phyloP scores from a whole-genome alignment of 2,113 vertebrate species.

The Oxyruncus cristatus region DNA sequence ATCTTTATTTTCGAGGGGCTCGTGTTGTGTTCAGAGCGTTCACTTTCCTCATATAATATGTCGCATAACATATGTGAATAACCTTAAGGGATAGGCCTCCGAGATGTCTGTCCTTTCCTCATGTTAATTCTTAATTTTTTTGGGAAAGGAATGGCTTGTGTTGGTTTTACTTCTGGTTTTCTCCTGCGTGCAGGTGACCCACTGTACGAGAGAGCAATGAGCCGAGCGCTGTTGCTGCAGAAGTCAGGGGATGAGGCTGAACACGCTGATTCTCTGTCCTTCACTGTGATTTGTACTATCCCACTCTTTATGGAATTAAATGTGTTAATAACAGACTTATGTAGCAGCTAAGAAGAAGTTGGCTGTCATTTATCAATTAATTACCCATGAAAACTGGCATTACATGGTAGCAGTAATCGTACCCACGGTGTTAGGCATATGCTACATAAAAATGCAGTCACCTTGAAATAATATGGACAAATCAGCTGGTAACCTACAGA shows the following conservation, averaged over 20 bases:
- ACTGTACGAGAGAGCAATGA: background rate
- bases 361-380: slow-evolving; percentile 77
- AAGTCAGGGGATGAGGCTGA: background rate
- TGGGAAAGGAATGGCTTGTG: background rate
- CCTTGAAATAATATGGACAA: slow-evolving; percentile 75
- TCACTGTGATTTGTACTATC: slow-evolving; percentile 44
- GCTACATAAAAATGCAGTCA: slow-evolving; percentile 76
- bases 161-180: background rate
- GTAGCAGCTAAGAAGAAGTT: slow-evolving; percentile 66
- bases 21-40: background rate
- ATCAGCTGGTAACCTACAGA: slow-evolving; percentile 48
- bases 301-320: slow-evolving; percentile 70
- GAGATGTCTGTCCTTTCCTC: background rate
- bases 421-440: slow-evolving; percentile 75
- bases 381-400: slow-evolving; percentile 77
- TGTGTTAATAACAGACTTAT: slow-evolving; percentile 73
- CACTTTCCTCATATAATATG: background rate
- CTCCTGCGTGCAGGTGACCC: background rate
- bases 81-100: background rate
- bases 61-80: too few species aligned
- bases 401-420: slow-evolving; percentile 67
- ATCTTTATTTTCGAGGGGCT: background rate
- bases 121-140: slow-evolving; percentile 4
- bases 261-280: slow-evolving; percentile 48
- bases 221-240: background rate